A percentile compares a stretch with the other conserved stretches of the same genome.
Conservation (phyloP, 2,113 vertebrate species). For the Ctenodactylus gundi region DNA sequence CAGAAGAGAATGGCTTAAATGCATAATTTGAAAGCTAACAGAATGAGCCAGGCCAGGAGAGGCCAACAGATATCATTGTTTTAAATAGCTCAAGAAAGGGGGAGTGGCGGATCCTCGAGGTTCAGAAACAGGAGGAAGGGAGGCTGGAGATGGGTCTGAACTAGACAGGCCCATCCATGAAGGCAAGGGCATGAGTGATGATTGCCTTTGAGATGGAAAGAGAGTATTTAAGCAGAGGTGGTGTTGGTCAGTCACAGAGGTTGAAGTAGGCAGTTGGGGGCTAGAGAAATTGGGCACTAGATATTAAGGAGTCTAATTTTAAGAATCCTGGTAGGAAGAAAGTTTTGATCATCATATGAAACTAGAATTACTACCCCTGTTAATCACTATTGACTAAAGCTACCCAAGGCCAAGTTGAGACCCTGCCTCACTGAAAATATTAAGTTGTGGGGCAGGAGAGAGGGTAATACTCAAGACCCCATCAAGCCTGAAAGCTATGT, state of each 20-base stretch:
- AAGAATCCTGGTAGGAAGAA: not conserved
- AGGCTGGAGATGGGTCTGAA: not conserved
- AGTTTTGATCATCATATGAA: not conserved
- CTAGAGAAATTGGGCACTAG: not conserved
- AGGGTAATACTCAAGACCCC: not conserved
- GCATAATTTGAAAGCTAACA: not conserved
- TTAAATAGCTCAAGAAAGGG: not conserved
- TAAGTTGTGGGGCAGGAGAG: not conserved
- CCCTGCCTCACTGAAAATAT: not conserved
- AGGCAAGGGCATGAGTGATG: not conserved
- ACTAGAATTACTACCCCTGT: not conserved
- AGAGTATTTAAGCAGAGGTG: not conserved
- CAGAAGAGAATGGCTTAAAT: not conserved
- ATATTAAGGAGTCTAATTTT: not conserved
- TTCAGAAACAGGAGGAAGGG: not conserved
- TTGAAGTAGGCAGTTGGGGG: not conserved
- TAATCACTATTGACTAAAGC: not conserved
- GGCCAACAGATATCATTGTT: not conserved
- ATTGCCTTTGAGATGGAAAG: not conserved
- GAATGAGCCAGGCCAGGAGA: not conserved
- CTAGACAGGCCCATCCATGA: not conserved
- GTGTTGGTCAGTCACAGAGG: not conserved
- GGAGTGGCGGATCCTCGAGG: not conserved
- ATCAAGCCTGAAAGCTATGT: not conserved
- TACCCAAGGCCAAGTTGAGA: not conserved